A percentile compares a stretch with the other conserved stretches of the same genome.
Evolutionary conservation across 2,113 vertebrate species (phyloP).

Genomic region (Lipotes vexillifer): DNA sequence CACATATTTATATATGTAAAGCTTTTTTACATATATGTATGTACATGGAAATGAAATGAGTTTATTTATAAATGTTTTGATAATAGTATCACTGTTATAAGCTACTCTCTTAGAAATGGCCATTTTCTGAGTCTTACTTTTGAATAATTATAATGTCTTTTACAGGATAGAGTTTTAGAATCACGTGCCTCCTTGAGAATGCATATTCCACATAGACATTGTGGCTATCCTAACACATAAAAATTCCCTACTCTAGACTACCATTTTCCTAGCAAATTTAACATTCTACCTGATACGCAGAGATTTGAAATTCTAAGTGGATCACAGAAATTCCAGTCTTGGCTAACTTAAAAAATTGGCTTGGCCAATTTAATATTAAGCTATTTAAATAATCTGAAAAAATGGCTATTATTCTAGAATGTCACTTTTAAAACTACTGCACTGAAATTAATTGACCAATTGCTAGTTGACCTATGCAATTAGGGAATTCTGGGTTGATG

Average conservation of each 20-base stretch:
- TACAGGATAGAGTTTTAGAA: neutral
- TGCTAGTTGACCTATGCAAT: neutral
- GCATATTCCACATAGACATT: neutral
- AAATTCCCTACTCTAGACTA: neutral
- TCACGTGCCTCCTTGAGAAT: neutral
- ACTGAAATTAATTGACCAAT: neutral
- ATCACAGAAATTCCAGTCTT: neutral
- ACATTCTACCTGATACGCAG: neutral
- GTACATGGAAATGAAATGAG: neutral
- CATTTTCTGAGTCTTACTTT: neutral
- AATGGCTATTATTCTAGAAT: neutral
- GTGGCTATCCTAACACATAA: neutral
- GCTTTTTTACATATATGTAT: neutral
- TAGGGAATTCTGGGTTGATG: neutral
- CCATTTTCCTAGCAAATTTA: neutral
- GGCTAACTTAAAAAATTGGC: neutral
- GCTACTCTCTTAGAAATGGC: neutral
- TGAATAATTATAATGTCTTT: neutral
- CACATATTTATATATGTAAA: neutral
- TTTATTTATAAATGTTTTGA: neutral
- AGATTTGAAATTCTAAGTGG: slow-evolving; percentile 5
- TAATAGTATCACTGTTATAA: neutral
- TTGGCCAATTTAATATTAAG: slow-evolving; percentile 2
- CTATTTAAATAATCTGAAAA: neutral
- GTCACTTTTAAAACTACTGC: neutral